phyloP scores from a whole-genome alignment of 2,797 vertebrate genomes.

The Novumbra hubbsi region DNA sequence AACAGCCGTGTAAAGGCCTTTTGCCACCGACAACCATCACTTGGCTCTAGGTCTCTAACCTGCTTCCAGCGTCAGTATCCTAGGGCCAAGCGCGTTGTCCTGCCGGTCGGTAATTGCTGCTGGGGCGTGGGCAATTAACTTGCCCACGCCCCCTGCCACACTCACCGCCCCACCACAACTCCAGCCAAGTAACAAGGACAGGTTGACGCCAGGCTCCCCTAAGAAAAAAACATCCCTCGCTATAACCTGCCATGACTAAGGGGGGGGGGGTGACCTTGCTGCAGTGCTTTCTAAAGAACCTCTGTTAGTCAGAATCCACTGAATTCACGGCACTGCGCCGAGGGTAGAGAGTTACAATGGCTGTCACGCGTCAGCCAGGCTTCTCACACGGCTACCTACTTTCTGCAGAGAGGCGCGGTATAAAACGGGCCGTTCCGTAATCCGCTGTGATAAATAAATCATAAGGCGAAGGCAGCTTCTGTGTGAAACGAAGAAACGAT shows the following conservation, averaged over 20 bases:
- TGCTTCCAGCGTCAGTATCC: constrained; percentile 21
- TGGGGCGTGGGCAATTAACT: constrained; percentile 36
- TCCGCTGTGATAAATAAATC: constrained; percentile 8
- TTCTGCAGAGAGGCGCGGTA: not conserved
- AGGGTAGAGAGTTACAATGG: not conserved
- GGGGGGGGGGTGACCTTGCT: not conserved
- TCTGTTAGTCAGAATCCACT: not conserved
- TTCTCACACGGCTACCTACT: not conserved
- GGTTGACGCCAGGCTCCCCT: not conserved
- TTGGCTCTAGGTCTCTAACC: constrained; percentile 12
- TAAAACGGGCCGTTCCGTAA: not conserved
- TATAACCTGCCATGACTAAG: not conserved
- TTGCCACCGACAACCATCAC: constrained; percentile 6
- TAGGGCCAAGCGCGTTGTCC: not conserved
- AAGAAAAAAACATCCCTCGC: not conserved
- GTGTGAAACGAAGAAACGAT: not conserved
- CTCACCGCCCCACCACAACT: not conserved
- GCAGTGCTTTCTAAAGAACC: not conserved
- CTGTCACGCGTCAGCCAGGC: not conserved
- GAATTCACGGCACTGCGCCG: not conserved
- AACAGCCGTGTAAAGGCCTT: constrained; percentile 4
- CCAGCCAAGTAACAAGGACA: not conserved
- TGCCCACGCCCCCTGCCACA: constrained; percentile 18
- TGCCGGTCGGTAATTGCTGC: constrained; percentile 21
- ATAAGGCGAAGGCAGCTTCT: not conserved